Percentiles rank a stretch among this genome's conserved stretches.
Conservation (phyloP, 2,888 invertebrate genomes). For the Scaeva pyrastri region DNA sequence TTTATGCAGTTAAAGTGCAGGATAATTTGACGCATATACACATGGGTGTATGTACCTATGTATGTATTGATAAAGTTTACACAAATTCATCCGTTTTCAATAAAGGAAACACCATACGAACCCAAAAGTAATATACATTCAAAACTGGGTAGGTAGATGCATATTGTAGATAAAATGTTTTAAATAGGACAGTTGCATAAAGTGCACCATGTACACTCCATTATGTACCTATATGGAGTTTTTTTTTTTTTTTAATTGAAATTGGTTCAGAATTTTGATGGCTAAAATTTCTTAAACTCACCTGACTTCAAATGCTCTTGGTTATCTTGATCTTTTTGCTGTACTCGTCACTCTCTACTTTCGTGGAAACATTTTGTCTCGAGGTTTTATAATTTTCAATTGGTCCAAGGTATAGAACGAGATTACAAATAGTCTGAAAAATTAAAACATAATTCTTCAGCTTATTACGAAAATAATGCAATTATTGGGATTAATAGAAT, state of each 20-base stretch:
- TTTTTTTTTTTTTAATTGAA: background rate
- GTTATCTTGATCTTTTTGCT: background rate
- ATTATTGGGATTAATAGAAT: background rate
- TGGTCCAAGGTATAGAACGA: background rate
- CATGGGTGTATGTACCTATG: no score
- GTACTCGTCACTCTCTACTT: background rate
- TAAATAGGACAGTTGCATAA: background rate
- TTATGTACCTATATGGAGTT: background rate
- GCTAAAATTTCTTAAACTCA: background rate
- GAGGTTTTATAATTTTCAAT: background rate
- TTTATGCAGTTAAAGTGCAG: background rate
- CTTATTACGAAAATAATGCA: background rate
- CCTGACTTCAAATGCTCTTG: background rate
- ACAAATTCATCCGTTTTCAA: background rate
- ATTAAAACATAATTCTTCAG: background rate
- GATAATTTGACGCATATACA: background rate
- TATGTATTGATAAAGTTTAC: background rate
- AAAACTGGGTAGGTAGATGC: background rate
- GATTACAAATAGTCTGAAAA: background rate
- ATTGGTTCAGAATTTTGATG: background rate
- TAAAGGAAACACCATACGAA: background rate
- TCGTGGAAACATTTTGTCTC: background rate
- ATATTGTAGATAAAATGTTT: background rate
- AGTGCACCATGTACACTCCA: background rate
- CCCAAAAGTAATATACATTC: background rate